These are phyloP conservation scores for Dromaius novaehollandiae DNA, from an alignment of 2,113 vertebrate genomes.

Conservation along the genomic window DNA sequence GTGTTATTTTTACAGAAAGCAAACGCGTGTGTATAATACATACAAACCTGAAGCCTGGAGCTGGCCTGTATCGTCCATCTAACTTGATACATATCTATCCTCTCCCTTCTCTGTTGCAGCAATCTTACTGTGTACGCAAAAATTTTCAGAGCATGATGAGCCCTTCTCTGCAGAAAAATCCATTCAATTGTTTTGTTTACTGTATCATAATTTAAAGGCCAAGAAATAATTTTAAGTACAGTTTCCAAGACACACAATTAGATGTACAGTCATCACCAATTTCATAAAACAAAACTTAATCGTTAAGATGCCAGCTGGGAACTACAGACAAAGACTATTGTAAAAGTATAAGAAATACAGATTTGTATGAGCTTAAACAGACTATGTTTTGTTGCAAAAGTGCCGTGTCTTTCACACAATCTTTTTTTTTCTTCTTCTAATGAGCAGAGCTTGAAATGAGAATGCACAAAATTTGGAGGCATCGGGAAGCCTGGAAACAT, in stretches of 20 bases:
- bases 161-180: not conserved
- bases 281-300: not conserved
- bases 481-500: not conserved
- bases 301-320: not conserved
- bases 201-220: not conserved
- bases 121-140: not conserved
- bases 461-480: not conserved
- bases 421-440: not conserved
- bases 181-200: not conserved
- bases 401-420: not conserved
- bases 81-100: not conserved
- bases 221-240: not conserved
- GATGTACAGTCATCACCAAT: not conserved
- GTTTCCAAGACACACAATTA: not conserved
- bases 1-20: not conserved
- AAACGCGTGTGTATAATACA: not conserved
- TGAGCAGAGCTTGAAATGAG: not conserved
- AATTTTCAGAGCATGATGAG: not conserved
- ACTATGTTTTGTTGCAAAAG: not conserved
- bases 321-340: not conserved
- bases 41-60: not conserved
- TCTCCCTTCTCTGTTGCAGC: not conserved
- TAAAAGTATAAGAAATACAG: not conserved
- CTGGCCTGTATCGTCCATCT: not conserved
- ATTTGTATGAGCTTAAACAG: not conserved